Percentiles rank a stretch among this genome's conserved stretches.
Conservation (phyloP, 2,888 invertebrate genomes). For the Sphaeridia pumilis region DNA sequence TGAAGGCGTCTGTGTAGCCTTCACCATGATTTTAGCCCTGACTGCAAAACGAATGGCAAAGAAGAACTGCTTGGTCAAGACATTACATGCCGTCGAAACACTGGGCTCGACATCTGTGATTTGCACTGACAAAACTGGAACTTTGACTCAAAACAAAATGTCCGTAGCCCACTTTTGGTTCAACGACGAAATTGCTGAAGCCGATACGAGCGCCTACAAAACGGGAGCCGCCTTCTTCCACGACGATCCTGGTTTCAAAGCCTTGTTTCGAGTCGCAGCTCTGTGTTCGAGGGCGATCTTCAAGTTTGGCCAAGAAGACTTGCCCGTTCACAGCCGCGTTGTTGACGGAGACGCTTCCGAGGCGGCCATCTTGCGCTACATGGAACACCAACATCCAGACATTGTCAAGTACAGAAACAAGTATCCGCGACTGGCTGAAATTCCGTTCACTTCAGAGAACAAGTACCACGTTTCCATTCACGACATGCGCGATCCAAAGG, state of each 20-base stretch:
- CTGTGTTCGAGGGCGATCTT: conserved; percentile 63
- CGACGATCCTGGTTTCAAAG: conserved; percentile 40
- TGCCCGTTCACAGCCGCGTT: conserved; percentile 48
- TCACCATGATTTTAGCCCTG: conserved; percentile 52
- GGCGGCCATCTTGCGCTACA: conserved; percentile 82
- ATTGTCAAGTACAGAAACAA: conserved; percentile 69
- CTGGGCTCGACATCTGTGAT: conserved; percentile 67
- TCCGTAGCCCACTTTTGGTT: conserved; percentile 63
- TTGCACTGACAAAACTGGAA: conserved; percentile 64
- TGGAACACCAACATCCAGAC: conserved; percentile 80
- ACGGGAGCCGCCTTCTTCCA: conserved; percentile 40
- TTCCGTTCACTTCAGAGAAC: conserved; percentile 92
- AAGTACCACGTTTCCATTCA: conserved; percentile 92
- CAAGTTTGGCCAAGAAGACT: conserved; percentile 45
- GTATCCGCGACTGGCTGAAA: conserved; percentile 78
- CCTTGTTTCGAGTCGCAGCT: conserved; percentile 51
- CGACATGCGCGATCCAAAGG: conserved; percentile 70
- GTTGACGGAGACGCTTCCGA: conserved; percentile 92
- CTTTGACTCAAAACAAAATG: conserved; percentile 65
- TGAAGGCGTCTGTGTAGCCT: conserved; percentile 30
- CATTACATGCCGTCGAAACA: conserved; percentile 67
- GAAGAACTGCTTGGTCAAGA: conserved; percentile 69
- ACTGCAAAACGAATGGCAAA: conserved; percentile 68
- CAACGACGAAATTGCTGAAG: conserved; percentile 52
- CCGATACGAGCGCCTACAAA: conserved; percentile 51